Evolutionary conservation across 2,113 vertebrate genomes (phyloP).

Genomic region (Peromyscus leucopus): DNA sequence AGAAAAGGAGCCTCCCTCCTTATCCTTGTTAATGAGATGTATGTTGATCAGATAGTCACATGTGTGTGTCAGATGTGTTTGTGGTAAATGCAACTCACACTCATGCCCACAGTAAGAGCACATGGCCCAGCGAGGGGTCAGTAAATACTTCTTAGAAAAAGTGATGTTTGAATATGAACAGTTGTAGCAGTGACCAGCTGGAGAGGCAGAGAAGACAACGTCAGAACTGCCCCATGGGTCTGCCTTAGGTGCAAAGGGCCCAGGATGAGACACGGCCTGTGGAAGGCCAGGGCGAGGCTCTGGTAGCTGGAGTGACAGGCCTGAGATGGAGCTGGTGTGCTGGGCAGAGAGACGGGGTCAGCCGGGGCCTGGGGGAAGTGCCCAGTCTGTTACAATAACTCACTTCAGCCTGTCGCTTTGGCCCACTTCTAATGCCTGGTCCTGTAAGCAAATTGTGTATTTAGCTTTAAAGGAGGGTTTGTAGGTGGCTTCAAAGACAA

Average conservation of each 20-base stretch:
- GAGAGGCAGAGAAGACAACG: not conserved
- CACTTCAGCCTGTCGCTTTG: not conserved
- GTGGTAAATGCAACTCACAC: not conserved
- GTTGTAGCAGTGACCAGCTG: not conserved
- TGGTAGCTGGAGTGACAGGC: not conserved
- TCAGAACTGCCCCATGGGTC: not conserved
- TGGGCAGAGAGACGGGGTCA: accelerated
- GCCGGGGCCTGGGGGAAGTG: not conserved
- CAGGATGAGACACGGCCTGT: not conserved
- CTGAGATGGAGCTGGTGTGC: not conserved
- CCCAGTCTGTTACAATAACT: not conserved
- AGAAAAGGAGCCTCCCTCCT: slow-evolving; percentile 4
- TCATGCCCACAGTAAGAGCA: not conserved
- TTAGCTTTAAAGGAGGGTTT: slow-evolving; percentile 49
- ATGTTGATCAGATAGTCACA: not conserved
- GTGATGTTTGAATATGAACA: not conserved
- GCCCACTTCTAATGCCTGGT: not conserved
- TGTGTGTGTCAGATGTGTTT: not conserved
- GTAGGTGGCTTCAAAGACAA: not conserved
- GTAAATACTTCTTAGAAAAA: not conserved
- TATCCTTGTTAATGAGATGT: not conserved
- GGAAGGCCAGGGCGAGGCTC: not conserved
- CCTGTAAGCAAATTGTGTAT: not conserved
- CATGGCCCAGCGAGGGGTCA: not conserved
- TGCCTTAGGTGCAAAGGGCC: not conserved